Evolutionary conservation across 92 coral and sea anemone species (phyloP).

Genomic region (Epizoanthus ramosus): DNA sequence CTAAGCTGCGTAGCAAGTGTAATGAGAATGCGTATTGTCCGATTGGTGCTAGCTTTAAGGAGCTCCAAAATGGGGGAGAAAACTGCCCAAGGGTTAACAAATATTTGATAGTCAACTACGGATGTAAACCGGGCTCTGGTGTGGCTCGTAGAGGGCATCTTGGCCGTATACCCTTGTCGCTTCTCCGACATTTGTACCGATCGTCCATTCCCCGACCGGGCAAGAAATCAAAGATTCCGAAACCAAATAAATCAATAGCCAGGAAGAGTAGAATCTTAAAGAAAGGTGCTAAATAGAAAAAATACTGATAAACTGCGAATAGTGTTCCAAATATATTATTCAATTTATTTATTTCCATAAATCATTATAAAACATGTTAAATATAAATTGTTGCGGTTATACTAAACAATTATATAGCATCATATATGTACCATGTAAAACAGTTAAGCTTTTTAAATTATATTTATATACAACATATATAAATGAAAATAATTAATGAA

Average conservation of each 20-base stretch:
- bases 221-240: conserved; percentile 20
- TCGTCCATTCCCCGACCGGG: conserved; percentile 35
- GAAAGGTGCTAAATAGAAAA: too few relatives aligned
- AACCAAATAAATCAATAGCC: background rate
- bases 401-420: too few relatives aligned
- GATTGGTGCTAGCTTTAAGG: conserved; percentile 66
- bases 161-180: conserved; percentile 81
- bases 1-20: conserved; percentile 79
- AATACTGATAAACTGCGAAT: too few relatives aligned
- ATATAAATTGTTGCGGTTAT: too few relatives aligned
- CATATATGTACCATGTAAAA: too few relatives aligned
- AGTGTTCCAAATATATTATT: too few relatives aligned
- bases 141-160: conserved; percentile 82
- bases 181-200: conserved; percentile 58
- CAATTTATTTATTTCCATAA: too few relatives aligned
- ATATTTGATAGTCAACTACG: conserved; percentile 74
- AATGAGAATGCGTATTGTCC: conserved; percentile 76
- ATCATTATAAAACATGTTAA: too few relatives aligned
- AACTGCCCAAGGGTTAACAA: conserved; percentile 81
- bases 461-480: too few relatives aligned
- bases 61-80: conserved; percentile 86
- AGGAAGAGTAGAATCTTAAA: background rate
- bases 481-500: too few relatives aligned
- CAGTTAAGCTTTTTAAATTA: too few relatives aligned
- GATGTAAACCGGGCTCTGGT: conserved; percentile 74